phyloP scores from a whole-genome alignment of 2,797 vertebrate species.

The Loris lydekkerianus region DNA sequence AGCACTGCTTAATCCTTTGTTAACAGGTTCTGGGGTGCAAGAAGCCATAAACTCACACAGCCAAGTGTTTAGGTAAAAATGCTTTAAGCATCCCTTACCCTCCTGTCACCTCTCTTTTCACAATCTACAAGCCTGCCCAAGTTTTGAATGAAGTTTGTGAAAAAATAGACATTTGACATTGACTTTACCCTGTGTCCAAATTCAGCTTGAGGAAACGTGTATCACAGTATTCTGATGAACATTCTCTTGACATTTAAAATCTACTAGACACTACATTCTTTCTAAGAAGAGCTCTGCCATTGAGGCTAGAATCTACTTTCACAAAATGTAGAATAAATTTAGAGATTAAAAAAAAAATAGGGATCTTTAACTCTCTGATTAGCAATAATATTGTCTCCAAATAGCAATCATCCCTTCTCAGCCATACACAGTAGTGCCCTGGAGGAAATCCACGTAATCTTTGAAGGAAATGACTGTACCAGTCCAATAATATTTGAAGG shows the following conservation, averaged over 20 bases:
- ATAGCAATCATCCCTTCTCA: slow-evolving; percentile 57
- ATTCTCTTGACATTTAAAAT: slow-evolving; percentile 68
- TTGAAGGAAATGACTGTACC: slow-evolving; percentile 45
- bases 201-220: slow-evolving; percentile 51
- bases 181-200: slow-evolving; percentile 59
- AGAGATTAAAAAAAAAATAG: slow-evolving; percentile 29
- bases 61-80: slow-evolving; percentile 8
- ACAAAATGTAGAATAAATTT: slow-evolving; percentile 66
- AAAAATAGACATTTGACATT: slow-evolving; percentile 50
- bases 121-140: not conserved
- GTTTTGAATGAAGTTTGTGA: slow-evolving; percentile 62
- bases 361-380: slow-evolving; percentile 66
- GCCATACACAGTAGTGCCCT: slow-evolving; percentile 22
- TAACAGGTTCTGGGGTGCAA: not conserved
- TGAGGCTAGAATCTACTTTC: slow-evolving; percentile 59
- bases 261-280: slow-evolving; percentile 2
- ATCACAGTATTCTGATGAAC: slow-evolving; percentile 52
- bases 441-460: slow-evolving; percentile 48
- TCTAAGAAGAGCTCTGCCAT: slow-evolving; percentile 8
- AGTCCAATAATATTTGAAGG: not conserved
- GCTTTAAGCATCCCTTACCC: slow-evolving; percentile 5
- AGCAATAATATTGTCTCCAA: slow-evolving; percentile 67
- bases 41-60: not conserved
- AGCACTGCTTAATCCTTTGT: not conserved
- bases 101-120: not conserved